Conservation (phyloP, 2,888 invertebrate genomes). For the Leptinotarsa haldemani region DNA sequence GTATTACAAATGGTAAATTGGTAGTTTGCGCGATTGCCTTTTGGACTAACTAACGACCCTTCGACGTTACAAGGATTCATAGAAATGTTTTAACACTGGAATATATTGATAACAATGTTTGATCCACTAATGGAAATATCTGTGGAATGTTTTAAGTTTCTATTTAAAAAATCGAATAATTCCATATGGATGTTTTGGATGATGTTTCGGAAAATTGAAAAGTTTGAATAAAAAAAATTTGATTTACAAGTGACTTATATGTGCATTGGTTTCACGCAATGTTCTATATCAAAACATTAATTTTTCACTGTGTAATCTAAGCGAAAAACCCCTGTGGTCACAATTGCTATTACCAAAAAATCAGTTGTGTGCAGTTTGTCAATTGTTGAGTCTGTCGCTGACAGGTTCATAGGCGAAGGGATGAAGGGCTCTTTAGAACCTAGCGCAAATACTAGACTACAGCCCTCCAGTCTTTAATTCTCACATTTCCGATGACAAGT, state of each 20-base stretch:
- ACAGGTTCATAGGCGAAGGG: conserved; percentile 47
- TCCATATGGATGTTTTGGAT: too few species aligned
- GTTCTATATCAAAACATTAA: too few species aligned
- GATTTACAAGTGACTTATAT: too few species aligned
- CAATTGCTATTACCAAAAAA: conserved; percentile 28
- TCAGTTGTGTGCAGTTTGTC: conserved; percentile 38
- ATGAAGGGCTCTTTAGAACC: conserved; percentile 49
- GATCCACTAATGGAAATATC: too few species aligned
- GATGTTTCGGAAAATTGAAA: too few species aligned
- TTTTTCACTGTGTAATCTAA: too few species aligned
- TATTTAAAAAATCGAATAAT: too few species aligned
- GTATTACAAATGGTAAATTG: too few species aligned
- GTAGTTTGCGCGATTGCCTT: background rate
- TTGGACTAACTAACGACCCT: background rate
- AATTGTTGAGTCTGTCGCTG: conserved; percentile 38
- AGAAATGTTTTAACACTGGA: background rate
- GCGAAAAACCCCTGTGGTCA: background rate
- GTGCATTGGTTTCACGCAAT: too few species aligned
- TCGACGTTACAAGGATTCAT: background rate
- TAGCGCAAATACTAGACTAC: conserved; percentile 48
- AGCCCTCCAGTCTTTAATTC: conserved; percentile 26
- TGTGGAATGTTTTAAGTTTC: too few species aligned
- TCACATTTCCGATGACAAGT: conserved; percentile 18
- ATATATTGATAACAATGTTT: too few species aligned
- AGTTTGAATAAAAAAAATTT: too few species aligned